Evolutionary conservation across 2,888 invertebrate species (phyloP), one percentile per base, ranked within the genome.

Genomic region (Andrena fulva): DNA sequence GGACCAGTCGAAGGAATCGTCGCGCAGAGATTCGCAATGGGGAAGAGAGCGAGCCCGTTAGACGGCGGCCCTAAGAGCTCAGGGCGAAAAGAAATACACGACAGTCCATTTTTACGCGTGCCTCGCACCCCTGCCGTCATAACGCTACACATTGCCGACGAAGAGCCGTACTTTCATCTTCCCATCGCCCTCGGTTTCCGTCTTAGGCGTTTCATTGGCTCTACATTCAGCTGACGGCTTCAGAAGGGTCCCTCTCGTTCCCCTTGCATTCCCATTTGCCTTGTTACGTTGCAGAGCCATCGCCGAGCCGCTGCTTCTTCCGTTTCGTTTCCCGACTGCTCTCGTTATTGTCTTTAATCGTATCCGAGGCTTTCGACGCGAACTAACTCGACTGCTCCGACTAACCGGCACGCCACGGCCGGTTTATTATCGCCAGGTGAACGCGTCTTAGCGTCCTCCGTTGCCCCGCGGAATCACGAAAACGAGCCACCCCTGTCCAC

Each of bases 171-270:
- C 60, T 84, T 85, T 71, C 67, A 69, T 80, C 80, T 71, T 80
- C 66, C 72, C 64, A 56, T 75, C 56, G 66, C 10, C 33, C 60
- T 60, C 67, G 69, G 59, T 70, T 76, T 71, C 73, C 63, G 80
- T 86, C 71, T 56, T 63, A 29, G 48, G 20, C 62, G 56, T 79
- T 85, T 87, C 84, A 78, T 79, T 71, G 72, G 42, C 74, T 76
- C 80, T 54, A 31, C 35, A 72, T 69, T 69, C 62, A 60, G 42
- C 67, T 27, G 72, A n/a, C 27, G 24, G 10, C 60, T 24, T 71
- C 66, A 24, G 52, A 62, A 24, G 64, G 12, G 12, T 71, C 60
- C 16, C 50, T 62, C 59, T 62, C 59, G 52, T 67, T 33, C 24
- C n/a, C 29, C 33, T 64, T 69, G 50, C 56, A 50, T 33, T 31